These are phyloP conservation scores for Circaetus cinerascens DNA, from an alignment of 2,113 vertebrate species.

Conservation along the genomic window DNA sequence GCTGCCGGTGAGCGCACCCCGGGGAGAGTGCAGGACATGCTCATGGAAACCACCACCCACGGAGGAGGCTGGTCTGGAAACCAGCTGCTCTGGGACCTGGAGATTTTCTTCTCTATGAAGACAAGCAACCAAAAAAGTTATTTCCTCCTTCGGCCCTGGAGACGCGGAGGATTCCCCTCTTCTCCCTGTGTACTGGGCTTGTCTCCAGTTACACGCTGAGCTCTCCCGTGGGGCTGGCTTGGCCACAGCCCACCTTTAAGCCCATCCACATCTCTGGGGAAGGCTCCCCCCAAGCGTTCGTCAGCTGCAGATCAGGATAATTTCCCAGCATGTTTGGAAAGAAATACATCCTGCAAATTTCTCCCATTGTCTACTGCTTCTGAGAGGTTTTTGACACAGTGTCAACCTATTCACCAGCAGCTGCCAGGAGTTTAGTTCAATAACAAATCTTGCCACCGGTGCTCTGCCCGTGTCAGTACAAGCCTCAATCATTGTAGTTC, in stretches of 20 bases:
- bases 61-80: neutral
- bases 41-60: neutral
- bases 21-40: neutral
- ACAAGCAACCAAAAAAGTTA: neutral
- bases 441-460: neutral
- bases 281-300: neutral
- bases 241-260: neutral
- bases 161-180: neutral
- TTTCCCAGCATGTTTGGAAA: neutral
- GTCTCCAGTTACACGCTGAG: neutral
- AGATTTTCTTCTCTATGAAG: neutral
- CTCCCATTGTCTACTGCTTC: neutral
- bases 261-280: neutral
- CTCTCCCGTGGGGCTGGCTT: neutral
- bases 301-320: neutral
- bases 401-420: neutral
- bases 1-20: accelerated
- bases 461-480: neutral
- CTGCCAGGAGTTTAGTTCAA: neutral
- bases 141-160: neutral
- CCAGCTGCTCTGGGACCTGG: neutral
- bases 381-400: neutral
- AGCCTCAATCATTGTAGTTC: neutral
- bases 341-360: neutral
- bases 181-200: neutral